Conservation (phyloP, 2,888 invertebrate genomes). For the Patella caerulea region DNA sequence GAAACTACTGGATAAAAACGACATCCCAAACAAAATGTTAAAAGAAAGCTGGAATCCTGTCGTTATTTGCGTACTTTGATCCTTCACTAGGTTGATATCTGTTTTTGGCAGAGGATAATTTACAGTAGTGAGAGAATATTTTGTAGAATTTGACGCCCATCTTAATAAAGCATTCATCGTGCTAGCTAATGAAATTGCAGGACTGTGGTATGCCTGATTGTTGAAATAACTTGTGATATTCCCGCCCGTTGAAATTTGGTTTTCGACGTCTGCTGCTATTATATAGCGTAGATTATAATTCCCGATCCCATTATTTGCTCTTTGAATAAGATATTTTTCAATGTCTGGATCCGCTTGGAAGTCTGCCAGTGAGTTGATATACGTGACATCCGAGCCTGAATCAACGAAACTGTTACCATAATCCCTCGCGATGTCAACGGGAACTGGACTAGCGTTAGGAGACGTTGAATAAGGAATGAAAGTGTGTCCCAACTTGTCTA, state of each 20-base stretch:
- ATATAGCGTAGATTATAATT: slow-evolving; percentile 69
- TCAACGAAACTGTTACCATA: slow-evolving; percentile 47
- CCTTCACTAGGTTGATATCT: slow-evolving; percentile 33
- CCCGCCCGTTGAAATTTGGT: slow-evolving; percentile 15
- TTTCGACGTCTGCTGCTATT: slow-evolving; percentile 61
- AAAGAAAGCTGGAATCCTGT: slow-evolving; percentile 80
- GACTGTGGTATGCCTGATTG: slow-evolving; percentile 84
- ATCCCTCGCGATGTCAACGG: slow-evolving; percentile 30
- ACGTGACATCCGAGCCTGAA: slow-evolving; percentile 26
- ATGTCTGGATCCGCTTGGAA: slow-evolving; percentile 46
- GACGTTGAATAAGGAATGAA: slow-evolving; percentile 41
- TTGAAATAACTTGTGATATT: slow-evolving; percentile 81
- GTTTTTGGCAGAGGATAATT: slow-evolving; percentile 67
- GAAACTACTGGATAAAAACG: slow-evolving; percentile 73
- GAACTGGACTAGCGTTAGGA: slow-evolving; percentile 7
- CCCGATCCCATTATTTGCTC: slow-evolving; percentile 63
- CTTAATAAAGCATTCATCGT: slow-evolving; percentile 54
- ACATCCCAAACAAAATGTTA: slow-evolving; percentile 79
- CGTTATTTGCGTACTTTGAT: slow-evolving; percentile 42
- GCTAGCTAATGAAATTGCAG: slow-evolving; percentile 78
- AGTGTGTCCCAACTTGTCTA: slow-evolving; percentile 68
- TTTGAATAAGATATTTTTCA: slow-evolving; percentile 43
- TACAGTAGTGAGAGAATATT: slow-evolving; percentile 42
- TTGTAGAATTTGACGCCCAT: slow-evolving; percentile 44
- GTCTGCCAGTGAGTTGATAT: slow-evolving; percentile 41